A percentile compares a stretch with the other conserved stretches of the same genome.
Conservation (phyloP, 2,797 vertebrate genomes). For the Propithecus perrieri region DNA sequence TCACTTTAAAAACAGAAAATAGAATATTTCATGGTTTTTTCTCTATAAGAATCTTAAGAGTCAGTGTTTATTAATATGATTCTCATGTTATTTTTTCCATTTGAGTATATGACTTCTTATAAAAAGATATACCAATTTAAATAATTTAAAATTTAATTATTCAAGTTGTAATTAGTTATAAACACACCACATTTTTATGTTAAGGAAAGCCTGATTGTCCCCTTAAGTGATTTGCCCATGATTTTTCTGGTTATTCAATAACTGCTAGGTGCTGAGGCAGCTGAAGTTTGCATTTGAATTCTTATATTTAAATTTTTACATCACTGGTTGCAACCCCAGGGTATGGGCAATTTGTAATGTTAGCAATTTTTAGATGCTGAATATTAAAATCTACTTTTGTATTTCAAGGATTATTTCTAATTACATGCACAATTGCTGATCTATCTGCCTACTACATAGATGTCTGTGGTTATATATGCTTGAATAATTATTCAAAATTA, state of each 20-base stretch:
- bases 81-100: not conserved
- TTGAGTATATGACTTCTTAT: not conserved
- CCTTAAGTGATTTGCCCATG: not conserved
- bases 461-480: slow-evolving; percentile 84
- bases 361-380: slow-evolving; percentile 78
- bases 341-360: slow-evolving; percentile 66
- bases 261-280: slow-evolving; percentile 56
- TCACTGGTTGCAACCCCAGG: slow-evolving; percentile 55
- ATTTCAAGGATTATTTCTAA: slow-evolving; percentile 85
- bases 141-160: slow-evolving; percentile 33
- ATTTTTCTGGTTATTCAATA: slow-evolving; percentile 49
- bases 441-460: slow-evolving; percentile 86
- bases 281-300: slow-evolving; percentile 54
- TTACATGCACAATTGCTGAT: slow-evolving; percentile 88
- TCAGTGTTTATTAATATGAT: not conserved
- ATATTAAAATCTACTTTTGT: slow-evolving; percentile 82
- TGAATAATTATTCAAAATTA: slow-evolving; percentile 88
- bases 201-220: not conserved
- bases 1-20: not conserved
- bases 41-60: not conserved
- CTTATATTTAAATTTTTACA: slow-evolving; percentile 67
- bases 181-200: not conserved
- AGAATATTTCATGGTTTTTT: not conserved
- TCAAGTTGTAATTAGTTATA: not conserved
- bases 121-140: not conserved